Conservation (phyloP, 2,888 invertebrate genomes). For the Scrobipalpa costella region DNA sequence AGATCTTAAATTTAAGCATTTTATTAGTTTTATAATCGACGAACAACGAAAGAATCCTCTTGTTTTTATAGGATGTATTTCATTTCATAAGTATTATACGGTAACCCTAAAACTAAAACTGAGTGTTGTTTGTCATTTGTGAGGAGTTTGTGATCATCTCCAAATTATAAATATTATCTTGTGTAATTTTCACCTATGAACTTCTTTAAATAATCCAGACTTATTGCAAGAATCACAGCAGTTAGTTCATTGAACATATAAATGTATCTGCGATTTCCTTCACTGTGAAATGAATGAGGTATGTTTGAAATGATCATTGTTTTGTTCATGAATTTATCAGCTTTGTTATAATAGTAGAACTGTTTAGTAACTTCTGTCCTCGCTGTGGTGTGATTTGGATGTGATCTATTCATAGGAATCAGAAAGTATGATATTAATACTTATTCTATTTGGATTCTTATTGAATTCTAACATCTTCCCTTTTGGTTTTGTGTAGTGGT, state of each 20-base stretch:
- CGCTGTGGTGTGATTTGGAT: too few relatives aligned
- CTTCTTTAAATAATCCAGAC: neutral
- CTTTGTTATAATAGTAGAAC: neutral
- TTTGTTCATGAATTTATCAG: neutral
- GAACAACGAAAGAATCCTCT: too few relatives aligned
- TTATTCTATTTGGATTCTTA: too few relatives aligned
- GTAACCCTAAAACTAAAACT: neutral
- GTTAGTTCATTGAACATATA: neutral
- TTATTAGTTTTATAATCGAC: too few relatives aligned
- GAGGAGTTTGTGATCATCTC: neutral
- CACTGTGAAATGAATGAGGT: neutral
- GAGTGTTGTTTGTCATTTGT: too few relatives aligned
- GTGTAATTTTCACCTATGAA: neutral
- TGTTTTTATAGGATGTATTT: too few relatives aligned
- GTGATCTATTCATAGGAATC: too few relatives aligned
- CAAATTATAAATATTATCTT: slow-evolving; percentile 3
- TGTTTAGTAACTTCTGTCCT: too few relatives aligned
- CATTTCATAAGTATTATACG: neutral
- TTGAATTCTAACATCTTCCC: too few relatives aligned
- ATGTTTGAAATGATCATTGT: neutral
- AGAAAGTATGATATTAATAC: too few relatives aligned
- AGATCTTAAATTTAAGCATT: too few relatives aligned
- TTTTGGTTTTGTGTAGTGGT: too few relatives aligned
- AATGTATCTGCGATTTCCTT: neutral
- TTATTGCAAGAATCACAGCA: neutral